phyloP scores from a whole-genome alignment of 1,140 invertebrate genomes.

The Heliconius hermathena region DNA sequence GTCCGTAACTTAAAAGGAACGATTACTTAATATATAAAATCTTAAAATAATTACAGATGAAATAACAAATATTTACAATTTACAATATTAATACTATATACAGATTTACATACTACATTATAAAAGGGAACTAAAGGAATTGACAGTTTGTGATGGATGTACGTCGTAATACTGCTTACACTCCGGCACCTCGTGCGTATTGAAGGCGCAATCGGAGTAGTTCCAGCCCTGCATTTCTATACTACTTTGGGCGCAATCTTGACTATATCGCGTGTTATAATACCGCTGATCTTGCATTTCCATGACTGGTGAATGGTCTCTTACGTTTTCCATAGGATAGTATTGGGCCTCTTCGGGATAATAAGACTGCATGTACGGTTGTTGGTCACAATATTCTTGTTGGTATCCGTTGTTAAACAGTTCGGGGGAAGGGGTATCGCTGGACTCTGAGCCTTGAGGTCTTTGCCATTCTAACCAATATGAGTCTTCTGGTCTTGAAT shows the following conservation, averaged over 20 bases:
- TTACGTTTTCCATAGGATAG: slow-evolving; percentile 57
- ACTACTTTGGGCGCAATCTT: slow-evolving; percentile 61
- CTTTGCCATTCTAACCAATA: slow-evolving; percentile 79
- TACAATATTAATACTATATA: slow-evolving; percentile 32
- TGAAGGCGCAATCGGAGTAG: slow-evolving; percentile 64
- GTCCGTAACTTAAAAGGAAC: slow-evolving; percentile 43
- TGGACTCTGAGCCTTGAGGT: slow-evolving; percentile 71
- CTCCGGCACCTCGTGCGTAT: slow-evolving; percentile 51
- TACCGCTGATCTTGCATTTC: slow-evolving; percentile 65
- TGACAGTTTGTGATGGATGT: slow-evolving; percentile 59
- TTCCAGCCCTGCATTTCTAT: slow-evolving; percentile 65
- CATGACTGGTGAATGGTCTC: slow-evolving; percentile 58
- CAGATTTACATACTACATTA: slow-evolving; percentile 57
- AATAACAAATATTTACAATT: slow-evolving; percentile 59
- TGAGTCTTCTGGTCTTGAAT: slow-evolving; percentile 81
- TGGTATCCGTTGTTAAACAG: slow-evolving; percentile 69
- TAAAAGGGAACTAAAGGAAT: slow-evolving; percentile 66
- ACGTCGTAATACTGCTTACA: slow-evolving; percentile 67
- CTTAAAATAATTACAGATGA: slow-evolving; percentile 33
- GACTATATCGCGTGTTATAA: slow-evolving; percentile 55
- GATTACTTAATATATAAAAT: slow-evolving; percentile 39
- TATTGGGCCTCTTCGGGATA: slow-evolving; percentile 73
- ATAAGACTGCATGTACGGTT: slow-evolving; percentile 57
- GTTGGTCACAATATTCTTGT: slow-evolving; percentile 69
- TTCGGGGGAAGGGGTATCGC: slow-evolving; percentile 82